These are phyloP conservation scores for Mus caroli DNA, from an alignment of 2,797 vertebrate genomes.

Conservation along the genomic window DNA sequence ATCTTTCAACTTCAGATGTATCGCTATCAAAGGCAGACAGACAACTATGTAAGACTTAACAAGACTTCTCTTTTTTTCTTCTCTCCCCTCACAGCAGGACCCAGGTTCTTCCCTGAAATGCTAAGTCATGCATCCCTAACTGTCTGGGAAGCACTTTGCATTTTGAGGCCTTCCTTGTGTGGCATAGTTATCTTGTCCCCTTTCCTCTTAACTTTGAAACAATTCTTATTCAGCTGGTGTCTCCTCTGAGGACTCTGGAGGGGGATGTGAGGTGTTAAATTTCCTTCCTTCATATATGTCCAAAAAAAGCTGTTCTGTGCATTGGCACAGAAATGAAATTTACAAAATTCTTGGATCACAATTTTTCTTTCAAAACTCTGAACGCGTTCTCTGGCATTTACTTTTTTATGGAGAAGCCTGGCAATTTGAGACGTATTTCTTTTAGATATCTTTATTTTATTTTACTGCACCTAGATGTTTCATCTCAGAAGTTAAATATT, in stretches of 20 bases:
- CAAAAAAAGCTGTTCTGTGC: constrained; percentile 44
- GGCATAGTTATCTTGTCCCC: not conserved
- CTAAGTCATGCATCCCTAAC: not conserved
- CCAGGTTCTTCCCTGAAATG: not conserved
- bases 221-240: constrained; percentile 14
- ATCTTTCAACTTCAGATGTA: constrained; percentile 23
- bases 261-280: not conserved
- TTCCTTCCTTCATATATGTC: constrained; percentile 45
- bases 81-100: not conserved
- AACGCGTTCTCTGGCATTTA: constrained; percentile 55
- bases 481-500: constrained; percentile 1
- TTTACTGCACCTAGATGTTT: not conserved
- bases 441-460: constrained; percentile 31
- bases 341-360: constrained; percentile 61
- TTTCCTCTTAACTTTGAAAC: constrained; percentile 21
- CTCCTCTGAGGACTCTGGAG: not conserved
- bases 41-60: not conserved
- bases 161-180: not conserved
- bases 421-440: constrained; percentile 22
- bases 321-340: constrained; percentile 67
- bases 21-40: constrained; percentile 39
- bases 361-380: constrained; percentile 65
- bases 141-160: constrained; percentile 3
- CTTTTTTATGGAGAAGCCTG: constrained; percentile 19
- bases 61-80: not conserved